Base-by-base conservation (phyloP, 2,888 invertebrate species). In the Lomographa bimaculata region DNA sequence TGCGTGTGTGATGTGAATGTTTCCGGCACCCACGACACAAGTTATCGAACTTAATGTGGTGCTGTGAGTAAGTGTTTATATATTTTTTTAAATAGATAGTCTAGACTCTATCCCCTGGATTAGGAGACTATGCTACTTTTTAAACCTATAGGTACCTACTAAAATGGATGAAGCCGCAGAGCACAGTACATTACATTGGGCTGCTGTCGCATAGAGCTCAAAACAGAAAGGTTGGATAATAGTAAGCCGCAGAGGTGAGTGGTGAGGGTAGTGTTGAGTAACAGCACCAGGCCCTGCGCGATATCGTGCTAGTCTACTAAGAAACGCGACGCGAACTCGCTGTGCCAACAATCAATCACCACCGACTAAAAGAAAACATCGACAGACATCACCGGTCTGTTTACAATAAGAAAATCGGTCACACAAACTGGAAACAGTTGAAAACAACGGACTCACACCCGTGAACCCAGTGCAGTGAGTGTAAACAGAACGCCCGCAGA, bases 221-320 rank as follows among this genome's bases (percentile, higher is more conserved):
- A 11, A 41, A 30, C 40, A 10, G 32, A 46, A 37, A 41, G 35
- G 37, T 54, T 51, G 39, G 28, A 51, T 48, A 50, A 50, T 34
- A 37, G 23, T 24, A 18, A 43, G 5, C 2, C 9, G 5, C n/a
- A 1, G 21, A 14, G 20, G 20, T 7, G 16, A 32, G 33, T 59
- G 54, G 60, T 56, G 59, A 58, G 54, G 51, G 48, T 45, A 42
- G 37, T 43, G 48, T 62, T 64, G 59, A 37, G 61, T 58, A 64
- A 60, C 47, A 43, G 40, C 42, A 43, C 21, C 44, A 43, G 35
- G 35, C 44, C 20, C 18, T 33, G 39, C 23, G 32, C 37, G 37
- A 34, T 41, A 27, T 33, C 32, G 20, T 39, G 45, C 42, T 52
- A 60, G 60, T 60, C 34, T 50, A 50, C 23, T 32, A 38, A 50